Percentiles rank a stretch among this genome's conserved stretches.
Conservation (phyloP, 2,797 vertebrate species). For the Danio kyathit region DNA sequence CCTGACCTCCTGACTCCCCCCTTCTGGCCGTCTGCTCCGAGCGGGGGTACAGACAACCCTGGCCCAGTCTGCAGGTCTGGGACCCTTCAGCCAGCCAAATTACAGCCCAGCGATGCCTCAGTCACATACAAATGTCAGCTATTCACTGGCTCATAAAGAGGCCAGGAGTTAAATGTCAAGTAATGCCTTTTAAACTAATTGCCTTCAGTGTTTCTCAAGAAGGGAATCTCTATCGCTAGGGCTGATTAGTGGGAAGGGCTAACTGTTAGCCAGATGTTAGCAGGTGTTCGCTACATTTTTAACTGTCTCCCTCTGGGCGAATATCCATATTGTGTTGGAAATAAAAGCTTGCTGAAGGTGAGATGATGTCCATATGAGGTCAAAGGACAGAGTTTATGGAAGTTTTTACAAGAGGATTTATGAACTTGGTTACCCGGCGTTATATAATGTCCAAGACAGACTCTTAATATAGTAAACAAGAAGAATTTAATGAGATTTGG, state of each 20-base stretch:
- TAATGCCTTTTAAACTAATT: conserved; percentile 80
- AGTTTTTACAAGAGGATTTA: conserved; percentile 22
- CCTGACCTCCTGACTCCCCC: conserved; percentile 34
- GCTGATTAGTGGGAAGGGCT: conserved; percentile 68
- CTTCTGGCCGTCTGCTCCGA: conserved; percentile 35
- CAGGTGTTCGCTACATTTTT: background rate
- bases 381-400: conserved; percentile 24
- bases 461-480: conserved; percentile 11
- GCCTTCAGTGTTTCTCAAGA: conserved; percentile 72
- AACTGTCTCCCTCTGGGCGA: background rate
- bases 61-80: conserved; percentile 11
- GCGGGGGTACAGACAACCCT: conserved; percentile 43
- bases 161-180: conserved; percentile 79
- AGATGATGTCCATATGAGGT: background rate
- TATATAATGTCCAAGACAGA: conserved; percentile 16
- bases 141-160: conserved; percentile 72
- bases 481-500: conserved; percentile 24
- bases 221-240: conserved; percentile 55
- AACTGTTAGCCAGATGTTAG: conserved; percentile 41
- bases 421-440: conserved; percentile 16
- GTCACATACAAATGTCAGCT: conserved; percentile 77
- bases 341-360: background rate
- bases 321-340: background rate
- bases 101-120: conserved; percentile 68
- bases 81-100: conserved; percentile 68